Evolutionary conservation across 2,888 invertebrate genomes (phyloP).

Genomic region (Dryadula phaetusa): DNA sequence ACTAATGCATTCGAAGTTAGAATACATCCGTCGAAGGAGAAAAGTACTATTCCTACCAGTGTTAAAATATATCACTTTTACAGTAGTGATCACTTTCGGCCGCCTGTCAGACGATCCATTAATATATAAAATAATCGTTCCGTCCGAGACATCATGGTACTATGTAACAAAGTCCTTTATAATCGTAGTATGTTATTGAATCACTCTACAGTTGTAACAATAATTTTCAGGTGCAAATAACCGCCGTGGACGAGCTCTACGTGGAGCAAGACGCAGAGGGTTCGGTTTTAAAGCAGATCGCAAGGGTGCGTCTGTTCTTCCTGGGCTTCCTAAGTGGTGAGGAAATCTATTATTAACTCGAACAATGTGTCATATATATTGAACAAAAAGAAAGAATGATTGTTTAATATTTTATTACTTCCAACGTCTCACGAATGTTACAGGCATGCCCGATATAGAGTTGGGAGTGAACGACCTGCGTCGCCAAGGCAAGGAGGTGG

Average conservation of each 20-base stretch:
- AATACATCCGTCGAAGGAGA: too few species aligned
- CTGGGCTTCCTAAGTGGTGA: conserved; percentile 96
- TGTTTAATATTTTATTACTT: too few species aligned
- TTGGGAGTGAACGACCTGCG: conserved; percentile 98
- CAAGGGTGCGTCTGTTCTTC: conserved; percentile 97
- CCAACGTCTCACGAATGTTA: too few species aligned
- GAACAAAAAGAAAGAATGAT: too few species aligned
- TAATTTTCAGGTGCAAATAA: conserved; percentile 89
- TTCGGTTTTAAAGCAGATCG: conserved; percentile 94
- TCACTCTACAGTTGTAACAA: not conserved
- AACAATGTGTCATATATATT: not conserved
- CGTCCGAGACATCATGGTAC: too few species aligned
- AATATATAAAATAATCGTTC: too few species aligned
- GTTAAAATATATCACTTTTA: too few species aligned
- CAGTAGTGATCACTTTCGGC: too few species aligned
- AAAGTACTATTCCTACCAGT: too few species aligned
- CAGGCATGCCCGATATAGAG: conserved; percentile 97
- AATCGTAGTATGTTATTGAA: not conserved
- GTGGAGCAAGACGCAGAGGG: conserved; percentile 95
- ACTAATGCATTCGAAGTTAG: too few species aligned
- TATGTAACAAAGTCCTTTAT: not conserved
- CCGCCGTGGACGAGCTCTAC: conserved; percentile 95
- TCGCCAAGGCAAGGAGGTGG: conserved; percentile 99
- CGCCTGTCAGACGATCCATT: too few species aligned
- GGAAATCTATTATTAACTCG: not conserved